Evolutionary conservation across 2,113 vertebrate genomes (phyloP), one percentile per base, ranked within the genome.

Genomic region (Poicephalus gulielmi): DNA sequence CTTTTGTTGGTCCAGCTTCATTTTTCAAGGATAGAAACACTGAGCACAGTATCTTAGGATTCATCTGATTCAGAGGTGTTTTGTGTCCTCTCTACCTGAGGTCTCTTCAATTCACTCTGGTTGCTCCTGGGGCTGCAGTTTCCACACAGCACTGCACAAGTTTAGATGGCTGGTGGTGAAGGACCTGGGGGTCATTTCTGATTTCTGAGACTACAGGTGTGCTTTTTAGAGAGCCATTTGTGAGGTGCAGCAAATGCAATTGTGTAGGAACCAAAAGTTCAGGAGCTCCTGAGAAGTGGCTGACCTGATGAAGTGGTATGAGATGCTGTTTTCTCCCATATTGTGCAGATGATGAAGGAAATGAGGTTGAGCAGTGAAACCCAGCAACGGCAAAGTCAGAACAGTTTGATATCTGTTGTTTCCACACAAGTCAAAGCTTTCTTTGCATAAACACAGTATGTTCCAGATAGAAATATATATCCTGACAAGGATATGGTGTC

Each of bases 41-140:
- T 22, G 39, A 66, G 5, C 28, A 2, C 2, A 1, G 57, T 6
- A 6, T 22, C 13, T 47, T 25, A 6, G 24, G 7, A 7, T 11
- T 31, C 7, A 1, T 23, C 44, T 27, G 5, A 16, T 11, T 31
- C 18, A 5, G 44, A 8, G 43, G 10, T 11, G 33, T 13, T 14
- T 50, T 22, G 13, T 66, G 44, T 41, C 57, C 43, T 16, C 49
- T 30, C 41, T 24, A 30, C 3, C 44, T 31, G 39, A 53, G 43
- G 24, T 3, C 66, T 33, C 50, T 12, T 60, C 9, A 28, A 46
- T 14, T 39, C 44, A 13, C 13, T 59, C 66, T 2, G 28, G 13
- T 23, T 12, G 7, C 52, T 41, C 4, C 46, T 6, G 10, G 33
- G 30, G 3, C 5, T 49, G 50, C 30, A 39, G 28, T 31, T 88